phyloP scores from a whole-genome alignment of 1,140 invertebrate genomes.

The Drusus annulatus region DNA sequence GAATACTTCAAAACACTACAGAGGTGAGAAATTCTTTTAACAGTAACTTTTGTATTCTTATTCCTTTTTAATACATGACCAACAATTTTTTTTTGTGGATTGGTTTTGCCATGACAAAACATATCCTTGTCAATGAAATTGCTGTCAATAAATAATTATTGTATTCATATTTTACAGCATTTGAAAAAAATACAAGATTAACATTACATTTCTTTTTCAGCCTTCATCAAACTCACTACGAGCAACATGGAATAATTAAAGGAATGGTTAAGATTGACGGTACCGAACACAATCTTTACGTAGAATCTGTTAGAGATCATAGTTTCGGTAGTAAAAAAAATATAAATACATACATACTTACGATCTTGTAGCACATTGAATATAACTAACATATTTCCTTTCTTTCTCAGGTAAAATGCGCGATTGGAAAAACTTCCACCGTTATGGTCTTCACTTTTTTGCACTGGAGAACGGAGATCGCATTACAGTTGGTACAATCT shows the following conservation, averaged over 20 bases:
- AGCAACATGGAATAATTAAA: slow-evolving; percentile 76
- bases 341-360: background rate
- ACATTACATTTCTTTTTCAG: slow-evolving; percentile 63
- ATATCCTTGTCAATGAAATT: too few relatives aligned
- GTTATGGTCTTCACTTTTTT: slow-evolving; percentile 79
- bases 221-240: slow-evolving; percentile 82
- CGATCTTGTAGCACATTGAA: background rate
- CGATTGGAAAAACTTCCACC: slow-evolving; percentile 79
- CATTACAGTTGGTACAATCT: slow-evolving; percentile 77
- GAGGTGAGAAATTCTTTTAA: slow-evolving; percentile 66
- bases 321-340: slow-evolving; percentile 70
- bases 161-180: too few relatives aligned
- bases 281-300: slow-evolving; percentile 65
- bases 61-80: too few relatives aligned
- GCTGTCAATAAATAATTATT: too few relatives aligned
- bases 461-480: slow-evolving; percentile 77
- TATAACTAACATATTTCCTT: background rate
- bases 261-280: slow-evolving; percentile 72
- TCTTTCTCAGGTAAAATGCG: slow-evolving; percentile 66
- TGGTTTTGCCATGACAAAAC: too few relatives aligned
- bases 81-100: too few relatives aligned
- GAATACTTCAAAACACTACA: slow-evolving; percentile 77
- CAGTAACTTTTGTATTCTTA: too few relatives aligned
- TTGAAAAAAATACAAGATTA: too few relatives aligned
- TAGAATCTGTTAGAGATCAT: slow-evolving; percentile 75